phyloP scores from a whole-genome alignment of 2,888 invertebrate genomes.

The Meta bourneti region DNA sequence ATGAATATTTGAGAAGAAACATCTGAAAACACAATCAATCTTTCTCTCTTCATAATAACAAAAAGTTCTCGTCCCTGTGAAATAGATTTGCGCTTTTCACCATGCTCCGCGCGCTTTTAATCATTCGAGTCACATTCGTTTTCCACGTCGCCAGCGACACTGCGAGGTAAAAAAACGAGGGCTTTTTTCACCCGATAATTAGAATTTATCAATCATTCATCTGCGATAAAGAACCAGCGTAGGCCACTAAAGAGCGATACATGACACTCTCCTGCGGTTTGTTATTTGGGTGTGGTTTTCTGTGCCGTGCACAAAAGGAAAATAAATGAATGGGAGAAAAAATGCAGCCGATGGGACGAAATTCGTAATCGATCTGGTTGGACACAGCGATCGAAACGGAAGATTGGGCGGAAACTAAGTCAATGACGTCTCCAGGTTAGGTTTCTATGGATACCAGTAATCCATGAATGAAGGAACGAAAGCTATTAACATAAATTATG shows the following conservation, averaged over 20 bases:
- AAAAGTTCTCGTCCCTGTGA: too few relatives aligned
- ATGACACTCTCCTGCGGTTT: constrained; percentile 18
- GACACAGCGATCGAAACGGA: constrained; percentile 44
- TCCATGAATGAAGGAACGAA: constrained; percentile 19
- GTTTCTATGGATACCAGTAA: constrained; percentile 55
- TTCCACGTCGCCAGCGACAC: background rate
- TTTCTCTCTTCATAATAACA: too few relatives aligned
- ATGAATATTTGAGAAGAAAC: too few relatives aligned
- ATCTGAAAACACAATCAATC: too few relatives aligned
- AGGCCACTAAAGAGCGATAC: background rate
- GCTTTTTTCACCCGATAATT: background rate
- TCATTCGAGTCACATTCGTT: constrained; percentile 6
- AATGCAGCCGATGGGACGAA: constrained; percentile 1
- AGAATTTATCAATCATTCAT: constrained; percentile 39
- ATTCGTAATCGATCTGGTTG: constrained; percentile 46
- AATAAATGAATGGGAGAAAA: constrained; percentile 37
- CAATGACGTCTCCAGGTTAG: constrained; percentile 51
- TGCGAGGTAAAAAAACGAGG: background rate
- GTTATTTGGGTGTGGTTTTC: constrained; percentile 59
- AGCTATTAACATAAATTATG: background rate
- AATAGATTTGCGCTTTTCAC: too few relatives aligned
- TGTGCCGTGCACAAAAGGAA: constrained; percentile 14
- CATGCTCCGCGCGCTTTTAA: background rate
- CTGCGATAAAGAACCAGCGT: background rate
- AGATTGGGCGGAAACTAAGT: constrained; percentile 12